A percentile compares a stretch with the other conserved stretches of the same genome.
phyloP scores from a whole-genome alignment of 2,113 vertebrate genomes.

The Myotis brandtii region DNA sequence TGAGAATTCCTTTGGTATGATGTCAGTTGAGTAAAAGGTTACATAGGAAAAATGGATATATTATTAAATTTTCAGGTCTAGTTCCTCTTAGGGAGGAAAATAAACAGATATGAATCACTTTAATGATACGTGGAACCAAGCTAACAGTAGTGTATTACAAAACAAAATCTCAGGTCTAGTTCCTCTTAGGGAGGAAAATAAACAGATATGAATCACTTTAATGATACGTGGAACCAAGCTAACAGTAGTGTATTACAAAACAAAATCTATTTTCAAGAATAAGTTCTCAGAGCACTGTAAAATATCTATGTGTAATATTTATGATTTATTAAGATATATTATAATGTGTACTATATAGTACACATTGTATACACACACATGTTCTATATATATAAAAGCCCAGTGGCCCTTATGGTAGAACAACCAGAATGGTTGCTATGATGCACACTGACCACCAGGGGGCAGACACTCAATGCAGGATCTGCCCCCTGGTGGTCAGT shows the following conservation, averaged over 20 bases:
- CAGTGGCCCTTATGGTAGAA: no score
- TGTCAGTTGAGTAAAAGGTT: background rate
- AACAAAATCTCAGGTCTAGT: background rate
- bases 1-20: background rate
- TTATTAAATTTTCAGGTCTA: background rate
- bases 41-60: background rate
- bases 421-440: no score
- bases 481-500: no score
- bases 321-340: background rate
- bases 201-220: background rate
- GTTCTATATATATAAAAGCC: no score
- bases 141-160: background rate
- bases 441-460: no score
- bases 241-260: background rate
- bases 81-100: background rate
- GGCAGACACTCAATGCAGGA: no score
- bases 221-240: background rate
- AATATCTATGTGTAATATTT: background rate
- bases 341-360: background rate
- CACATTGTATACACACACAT: background rate
- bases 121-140: background rate
- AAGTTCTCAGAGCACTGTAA: background rate
- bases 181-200: background rate
- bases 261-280: background rate
- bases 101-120: background rate